Evolutionary conservation across 2,797 vertebrate genomes (phyloP).

Genomic region (Brachyrhaphis roseni): DNA sequence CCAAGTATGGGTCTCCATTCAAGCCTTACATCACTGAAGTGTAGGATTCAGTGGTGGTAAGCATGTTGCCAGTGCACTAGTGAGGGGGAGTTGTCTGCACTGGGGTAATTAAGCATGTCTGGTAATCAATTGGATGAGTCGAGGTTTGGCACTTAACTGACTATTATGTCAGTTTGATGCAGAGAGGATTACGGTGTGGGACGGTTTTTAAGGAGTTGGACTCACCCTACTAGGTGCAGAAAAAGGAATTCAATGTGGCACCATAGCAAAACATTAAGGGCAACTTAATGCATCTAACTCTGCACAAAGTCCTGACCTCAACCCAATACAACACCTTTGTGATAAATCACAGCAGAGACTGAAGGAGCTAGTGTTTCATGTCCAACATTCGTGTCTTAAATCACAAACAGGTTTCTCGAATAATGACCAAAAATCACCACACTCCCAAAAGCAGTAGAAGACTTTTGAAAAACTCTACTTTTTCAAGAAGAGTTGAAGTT

Average conservation of each 20-base stretch:
- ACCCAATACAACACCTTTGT: background rate
- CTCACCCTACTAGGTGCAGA: background rate
- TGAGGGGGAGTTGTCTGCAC: background rate
- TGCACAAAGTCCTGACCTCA: background rate
- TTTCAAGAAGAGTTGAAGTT: background rate
- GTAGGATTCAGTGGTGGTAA: background rate
- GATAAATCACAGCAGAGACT: background rate
- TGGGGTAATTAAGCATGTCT: background rate
- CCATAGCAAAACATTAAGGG: background rate
- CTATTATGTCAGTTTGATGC: background rate
- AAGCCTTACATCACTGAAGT: background rate
- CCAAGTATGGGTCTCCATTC: background rate
- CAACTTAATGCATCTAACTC: background rate
- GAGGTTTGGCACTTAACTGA: background rate
- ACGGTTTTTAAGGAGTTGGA: background rate
- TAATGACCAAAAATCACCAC: background rate
- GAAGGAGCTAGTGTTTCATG: background rate
- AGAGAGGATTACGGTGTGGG: background rate
- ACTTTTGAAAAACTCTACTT: background rate
- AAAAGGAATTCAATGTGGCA: background rate
- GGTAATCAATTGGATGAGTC: background rate
- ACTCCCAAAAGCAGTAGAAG: background rate
- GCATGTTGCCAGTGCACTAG: background rate
- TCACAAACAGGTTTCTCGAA: background rate
- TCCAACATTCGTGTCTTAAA: background rate